These are phyloP conservation scores for Eurosta solidaginis DNA, from an alignment of 1,140 invertebrate species.

Conservation along the genomic window DNA sequence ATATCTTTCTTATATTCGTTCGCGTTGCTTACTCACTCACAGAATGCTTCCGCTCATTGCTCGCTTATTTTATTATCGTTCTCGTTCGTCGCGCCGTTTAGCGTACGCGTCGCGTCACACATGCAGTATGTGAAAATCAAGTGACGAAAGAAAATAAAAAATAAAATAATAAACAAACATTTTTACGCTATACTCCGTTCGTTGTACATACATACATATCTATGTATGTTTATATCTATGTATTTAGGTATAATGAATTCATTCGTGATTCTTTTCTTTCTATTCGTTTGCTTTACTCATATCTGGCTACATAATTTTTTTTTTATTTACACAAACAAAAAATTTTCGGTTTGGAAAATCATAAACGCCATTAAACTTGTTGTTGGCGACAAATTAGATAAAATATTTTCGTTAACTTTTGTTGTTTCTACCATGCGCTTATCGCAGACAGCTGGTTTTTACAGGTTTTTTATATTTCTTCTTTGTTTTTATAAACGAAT, in stretches of 20 bases:
- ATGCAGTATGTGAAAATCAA: no score
- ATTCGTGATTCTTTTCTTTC: neutral
- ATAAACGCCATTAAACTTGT: neutral
- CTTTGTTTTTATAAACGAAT: neutral
- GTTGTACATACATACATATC: no score
- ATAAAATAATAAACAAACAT: neutral
- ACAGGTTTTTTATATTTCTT: neutral
- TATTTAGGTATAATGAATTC: neutral
- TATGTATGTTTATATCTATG: no score
- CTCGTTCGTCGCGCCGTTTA: neutral
- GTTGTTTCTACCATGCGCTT: neutral
- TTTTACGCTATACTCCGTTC: neutral
- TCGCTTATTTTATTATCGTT: neutral
- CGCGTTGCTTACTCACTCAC: neutral
- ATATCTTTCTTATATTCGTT: neutral
- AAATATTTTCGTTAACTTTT: neutral
- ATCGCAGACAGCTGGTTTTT: neutral
- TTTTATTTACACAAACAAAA: neutral
- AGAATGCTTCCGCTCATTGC: neutral
- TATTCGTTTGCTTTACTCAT: neutral
- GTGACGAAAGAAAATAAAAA: no score
- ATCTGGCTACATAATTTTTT: neutral
- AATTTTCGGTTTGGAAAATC: neutral
- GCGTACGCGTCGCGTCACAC: neutral
- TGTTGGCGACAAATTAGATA: neutral